phyloP scores from a whole-genome alignment of 2,888 invertebrate species.

The Ptilodon capucinus region DNA sequence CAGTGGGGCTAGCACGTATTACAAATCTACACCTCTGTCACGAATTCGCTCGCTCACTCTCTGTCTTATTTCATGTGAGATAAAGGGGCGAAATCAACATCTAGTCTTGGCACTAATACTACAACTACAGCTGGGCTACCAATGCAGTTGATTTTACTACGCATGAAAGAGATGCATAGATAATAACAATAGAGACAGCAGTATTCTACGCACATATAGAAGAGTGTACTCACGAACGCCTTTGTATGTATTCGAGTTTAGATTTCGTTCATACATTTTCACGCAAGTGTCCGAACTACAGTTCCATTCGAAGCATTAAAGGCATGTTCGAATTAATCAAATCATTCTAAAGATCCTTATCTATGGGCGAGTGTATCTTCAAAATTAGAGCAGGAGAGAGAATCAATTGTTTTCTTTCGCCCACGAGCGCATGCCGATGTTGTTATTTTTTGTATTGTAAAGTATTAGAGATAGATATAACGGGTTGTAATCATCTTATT shows the following conservation, averaged over 20 bases:
- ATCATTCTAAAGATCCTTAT: constrained; percentile 70
- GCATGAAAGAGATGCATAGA: neutral
- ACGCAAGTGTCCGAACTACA: neutral
- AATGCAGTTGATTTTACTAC: neutral
- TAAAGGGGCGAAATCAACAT: too few species aligned
- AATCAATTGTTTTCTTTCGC: constrained; percentile 79
- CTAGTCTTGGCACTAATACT: too few species aligned
- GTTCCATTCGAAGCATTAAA: constrained; percentile 60
- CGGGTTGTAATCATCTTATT: constrained; percentile 82
- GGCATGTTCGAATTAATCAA: constrained; percentile 79
- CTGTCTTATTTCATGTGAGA: too few species aligned
- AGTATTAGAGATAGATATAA: constrained; percentile 71
- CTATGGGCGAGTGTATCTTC: constrained; percentile 61
- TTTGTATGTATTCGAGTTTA: neutral
- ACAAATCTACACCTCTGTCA: too few species aligned
- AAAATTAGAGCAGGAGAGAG: constrained; percentile 79
- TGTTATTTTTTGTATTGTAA: constrained; percentile 65
- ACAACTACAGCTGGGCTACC: too few species aligned
- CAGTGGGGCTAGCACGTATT: too few species aligned
- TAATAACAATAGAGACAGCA: neutral
- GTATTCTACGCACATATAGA: neutral
- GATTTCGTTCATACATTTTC: constrained; percentile 12
- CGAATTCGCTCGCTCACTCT: too few species aligned
- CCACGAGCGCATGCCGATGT: constrained; percentile 67
- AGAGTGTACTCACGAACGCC: neutral